Conservation (phyloP, 2,113 vertebrate species). For the Campylomormyrus numenius region DNA sequence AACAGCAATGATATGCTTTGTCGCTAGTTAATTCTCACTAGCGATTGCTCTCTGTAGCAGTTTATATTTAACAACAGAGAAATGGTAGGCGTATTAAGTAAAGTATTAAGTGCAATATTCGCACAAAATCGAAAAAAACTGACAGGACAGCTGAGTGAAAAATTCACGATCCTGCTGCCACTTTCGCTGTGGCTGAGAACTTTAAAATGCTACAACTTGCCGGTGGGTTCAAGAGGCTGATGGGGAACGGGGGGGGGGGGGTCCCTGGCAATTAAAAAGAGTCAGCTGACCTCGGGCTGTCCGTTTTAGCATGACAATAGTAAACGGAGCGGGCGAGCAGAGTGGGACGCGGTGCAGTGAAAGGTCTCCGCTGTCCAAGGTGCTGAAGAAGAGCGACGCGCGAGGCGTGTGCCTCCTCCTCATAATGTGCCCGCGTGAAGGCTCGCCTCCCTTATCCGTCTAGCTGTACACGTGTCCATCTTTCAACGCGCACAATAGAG, state of each 20-base stretch:
- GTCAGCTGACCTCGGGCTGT: slow-evolving; percentile 50
- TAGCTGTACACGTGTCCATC: slow-evolving; percentile 52
- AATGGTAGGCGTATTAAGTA: not conserved
- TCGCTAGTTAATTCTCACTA: not conserved
- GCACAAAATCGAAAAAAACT: not conserved
- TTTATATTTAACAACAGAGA: not conserved
- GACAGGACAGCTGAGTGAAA: not conserved
- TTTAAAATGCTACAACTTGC: slow-evolving; percentile 45
- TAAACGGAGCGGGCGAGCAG: slow-evolving; percentile 6
- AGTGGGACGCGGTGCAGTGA: not conserved
- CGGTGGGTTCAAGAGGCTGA: slow-evolving; percentile 32
- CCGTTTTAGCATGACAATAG: slow-evolving; percentile 40
- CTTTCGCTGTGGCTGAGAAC: slow-evolving; percentile 25
- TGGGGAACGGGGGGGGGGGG: slow-evolving; percentile 18
- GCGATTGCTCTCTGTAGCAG: not conserved
- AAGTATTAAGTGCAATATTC: not conserved
- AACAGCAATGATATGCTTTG: not conserved
- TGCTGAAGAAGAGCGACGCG: slow-evolving; percentile 57
- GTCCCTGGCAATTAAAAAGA: slow-evolving; percentile 33
- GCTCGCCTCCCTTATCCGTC: slow-evolving; percentile 32
- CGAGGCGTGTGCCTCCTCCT: slow-evolving; percentile 3
- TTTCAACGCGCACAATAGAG: slow-evolving; percentile 50
- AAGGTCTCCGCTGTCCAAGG: slow-evolving; percentile 60
- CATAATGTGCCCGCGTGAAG: slow-evolving; percentile 14
- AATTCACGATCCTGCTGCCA: not conserved